Percentiles rank a stretch among this genome's conserved stretches.
These are phyloP conservation scores for Thaumatotibia leucotreta DNA, from an alignment of 1,140 invertebrate species.

Conservation along the genomic window DNA sequence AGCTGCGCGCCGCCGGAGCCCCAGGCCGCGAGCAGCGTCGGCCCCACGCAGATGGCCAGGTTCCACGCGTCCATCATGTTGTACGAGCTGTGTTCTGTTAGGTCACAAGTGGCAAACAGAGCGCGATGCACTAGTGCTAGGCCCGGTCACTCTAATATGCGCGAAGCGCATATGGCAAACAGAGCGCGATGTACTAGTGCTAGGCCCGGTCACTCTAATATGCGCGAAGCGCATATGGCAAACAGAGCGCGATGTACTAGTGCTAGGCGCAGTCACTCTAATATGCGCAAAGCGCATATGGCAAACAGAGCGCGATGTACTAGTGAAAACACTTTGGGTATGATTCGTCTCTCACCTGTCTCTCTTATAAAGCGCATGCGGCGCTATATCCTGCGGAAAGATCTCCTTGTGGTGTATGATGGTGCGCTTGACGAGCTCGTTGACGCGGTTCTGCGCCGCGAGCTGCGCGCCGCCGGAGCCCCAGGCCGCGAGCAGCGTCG, in stretches of 20 bases:
- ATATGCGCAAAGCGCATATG: too few species aligned
- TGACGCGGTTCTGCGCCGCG: slow-evolving; percentile 95
- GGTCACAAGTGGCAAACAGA: too few species aligned
- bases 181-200: too few species aligned
- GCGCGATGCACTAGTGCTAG: too few species aligned
- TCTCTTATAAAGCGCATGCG: slow-evolving; percentile 49
- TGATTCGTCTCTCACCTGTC: slow-evolving; percentile 8
- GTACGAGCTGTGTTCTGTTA: slow-evolving; percentile 95
- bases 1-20: slow-evolving; percentile 95
- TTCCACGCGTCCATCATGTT: slow-evolving; percentile 99
- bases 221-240: too few species aligned
- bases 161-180: too few species aligned
- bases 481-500: slow-evolving; percentile 96
- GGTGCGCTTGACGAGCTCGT: slow-evolving; percentile 95
- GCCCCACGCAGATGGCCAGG: slow-evolving; percentile 98
- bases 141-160: too few species aligned
- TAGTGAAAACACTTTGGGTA: too few species aligned
- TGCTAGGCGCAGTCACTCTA: too few species aligned
- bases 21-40: slow-evolving; percentile 96
- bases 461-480: slow-evolving; percentile 95
- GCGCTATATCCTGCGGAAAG: slow-evolving; percentile 85
- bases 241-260: too few species aligned
- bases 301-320: too few species aligned
- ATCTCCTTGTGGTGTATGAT: slow-evolving; percentile 93
- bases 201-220: too few species aligned